Percentiles rank a stretch among this genome's conserved stretches.
Conservation (phyloP, 2,888 invertebrate genomes). For the Agrochola litura region DNA sequence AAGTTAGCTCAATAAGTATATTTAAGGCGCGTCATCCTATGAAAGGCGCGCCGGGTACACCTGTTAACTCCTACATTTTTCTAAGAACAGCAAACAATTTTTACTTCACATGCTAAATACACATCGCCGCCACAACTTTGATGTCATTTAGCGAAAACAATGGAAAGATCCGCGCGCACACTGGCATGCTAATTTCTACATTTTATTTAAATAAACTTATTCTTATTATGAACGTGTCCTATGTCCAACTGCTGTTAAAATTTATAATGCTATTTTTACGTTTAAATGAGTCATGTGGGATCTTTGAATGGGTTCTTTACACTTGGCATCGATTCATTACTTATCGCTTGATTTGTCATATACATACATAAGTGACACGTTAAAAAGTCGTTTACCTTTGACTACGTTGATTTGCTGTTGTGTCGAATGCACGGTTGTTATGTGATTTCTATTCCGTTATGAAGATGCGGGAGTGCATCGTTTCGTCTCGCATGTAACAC, state of each 20-base stretch:
- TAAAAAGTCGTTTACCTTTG: constrained; percentile 82
- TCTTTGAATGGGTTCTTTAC: constrained; percentile 82
- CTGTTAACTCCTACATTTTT: constrained; percentile 76
- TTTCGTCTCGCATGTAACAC: constrained; percentile 75
- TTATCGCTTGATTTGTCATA: constrained; percentile 69
- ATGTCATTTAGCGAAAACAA: constrained; percentile 91
- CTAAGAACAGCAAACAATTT: constrained; percentile 82
- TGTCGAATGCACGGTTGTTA: constrained; percentile 75
- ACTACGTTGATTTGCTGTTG: constrained; percentile 62
- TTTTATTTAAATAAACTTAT: constrained; percentile 89
- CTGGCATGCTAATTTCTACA: constrained; percentile 85
- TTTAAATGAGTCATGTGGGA: constrained; percentile 86
- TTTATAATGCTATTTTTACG: constrained; percentile 88
- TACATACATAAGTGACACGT: constrained; percentile 69
- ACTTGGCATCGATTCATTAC: constrained; percentile 76
- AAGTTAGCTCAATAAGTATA: constrained; percentile 44
- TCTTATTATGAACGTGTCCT: constrained; percentile 86
- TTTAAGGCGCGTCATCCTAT: constrained; percentile 48
- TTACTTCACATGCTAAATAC: constrained; percentile 87
- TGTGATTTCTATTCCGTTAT: constrained; percentile 83
- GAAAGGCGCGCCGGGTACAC: constrained; percentile 67
- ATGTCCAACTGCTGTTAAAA: constrained; percentile 84
- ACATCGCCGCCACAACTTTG: constrained; percentile 87
- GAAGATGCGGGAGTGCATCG: constrained; percentile 72
- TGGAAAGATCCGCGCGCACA: constrained; percentile 84